Evolutionary conservation across 2,113 vertebrate species (phyloP), one percentile per base, ranked within the genome.

Genomic region (Xyrauchen texanus): DNA sequence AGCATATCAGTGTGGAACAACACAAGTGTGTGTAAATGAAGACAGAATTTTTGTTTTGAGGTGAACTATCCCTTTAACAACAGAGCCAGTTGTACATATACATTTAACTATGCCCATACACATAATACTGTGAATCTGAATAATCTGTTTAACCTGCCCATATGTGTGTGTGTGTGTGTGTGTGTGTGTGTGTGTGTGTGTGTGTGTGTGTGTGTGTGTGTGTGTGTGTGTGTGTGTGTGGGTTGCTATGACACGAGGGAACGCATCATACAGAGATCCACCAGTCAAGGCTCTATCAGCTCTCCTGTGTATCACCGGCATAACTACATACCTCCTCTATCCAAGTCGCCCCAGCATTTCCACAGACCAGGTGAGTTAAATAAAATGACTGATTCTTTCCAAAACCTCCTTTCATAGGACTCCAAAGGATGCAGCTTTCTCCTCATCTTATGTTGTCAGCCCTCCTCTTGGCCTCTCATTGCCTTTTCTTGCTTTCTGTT

Each of bases 271-370:
- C 97, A 98, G 78, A 90, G 97, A 83, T 99, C 97, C 8, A 98
- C 96, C 62, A 99, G 98, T 87, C 98, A 99, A 91, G 97, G 98
- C 78, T 99, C 98, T 86, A 97, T 99, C 72, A 95, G 92, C 70
- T 99, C 98, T 78, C 97, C 97, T 0, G 94, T 96, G 80, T 99
- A 99, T 91, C 98, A 95, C 86, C 96, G 97, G 51, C 97, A 99
- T 83, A 97, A 95, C 84, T 99, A 99, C 93, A 96, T 94, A 42
- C 98, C 98, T n/a, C 97, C 95, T 45, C 90, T 96, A 57, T 95
- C 96, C 9, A 95, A 97, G 21, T 98, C 96, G 0, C 98, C 98
- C 0, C 98, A 99, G 91, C 98, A 99, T 81, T 99, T 99, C 82
- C 98, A 99, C 93, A 93, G 98, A 92, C 98, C 98, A 85, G 97